Evolutionary conservation across 2,888 invertebrate genomes (phyloP).

Genomic region (Trichopoda pennipes): DNA sequence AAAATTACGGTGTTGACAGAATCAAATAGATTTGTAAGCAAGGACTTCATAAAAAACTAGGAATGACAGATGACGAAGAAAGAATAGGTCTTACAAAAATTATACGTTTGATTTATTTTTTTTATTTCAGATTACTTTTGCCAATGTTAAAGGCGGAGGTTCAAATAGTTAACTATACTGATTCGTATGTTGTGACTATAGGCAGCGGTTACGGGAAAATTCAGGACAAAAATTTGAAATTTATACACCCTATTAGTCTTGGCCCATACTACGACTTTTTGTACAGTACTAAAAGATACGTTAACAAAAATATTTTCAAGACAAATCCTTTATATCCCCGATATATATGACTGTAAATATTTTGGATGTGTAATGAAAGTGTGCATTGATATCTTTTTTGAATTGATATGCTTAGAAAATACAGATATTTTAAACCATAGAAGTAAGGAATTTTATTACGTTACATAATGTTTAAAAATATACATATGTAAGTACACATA

Average conservation of each 20-base stretch:
- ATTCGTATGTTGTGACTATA: conserved; percentile 12
- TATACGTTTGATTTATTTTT: background rate
- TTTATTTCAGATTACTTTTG: background rate
- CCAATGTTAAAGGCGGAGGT: conserved; percentile 14
- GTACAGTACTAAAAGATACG: background rate
- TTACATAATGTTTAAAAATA: too few relatives aligned
- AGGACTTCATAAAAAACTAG: conserved; percentile 12
- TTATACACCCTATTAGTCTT: background rate
- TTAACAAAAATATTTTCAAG: background rate
- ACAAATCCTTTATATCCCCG: background rate
- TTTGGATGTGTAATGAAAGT: too few relatives aligned
- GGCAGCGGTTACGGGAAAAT: conserved; percentile 8
- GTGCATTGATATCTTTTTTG: too few relatives aligned
- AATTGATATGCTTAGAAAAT: too few relatives aligned
- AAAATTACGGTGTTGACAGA: conserved; percentile 1
- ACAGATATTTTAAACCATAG: too few relatives aligned
- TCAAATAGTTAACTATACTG: conserved; percentile 23
- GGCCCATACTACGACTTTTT: background rate
- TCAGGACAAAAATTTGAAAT: conserved; percentile 15
- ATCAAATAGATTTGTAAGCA: conserved; percentile 2
- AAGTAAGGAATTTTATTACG: too few relatives aligned
- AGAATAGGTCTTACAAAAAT: background rate
- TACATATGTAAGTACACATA: too few relatives aligned
- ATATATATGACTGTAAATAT: too few relatives aligned
- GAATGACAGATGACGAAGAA: too few relatives aligned